phyloP scores from a whole-genome alignment of 2,113 vertebrate genomes.

The Regulus satrapa region DNA sequence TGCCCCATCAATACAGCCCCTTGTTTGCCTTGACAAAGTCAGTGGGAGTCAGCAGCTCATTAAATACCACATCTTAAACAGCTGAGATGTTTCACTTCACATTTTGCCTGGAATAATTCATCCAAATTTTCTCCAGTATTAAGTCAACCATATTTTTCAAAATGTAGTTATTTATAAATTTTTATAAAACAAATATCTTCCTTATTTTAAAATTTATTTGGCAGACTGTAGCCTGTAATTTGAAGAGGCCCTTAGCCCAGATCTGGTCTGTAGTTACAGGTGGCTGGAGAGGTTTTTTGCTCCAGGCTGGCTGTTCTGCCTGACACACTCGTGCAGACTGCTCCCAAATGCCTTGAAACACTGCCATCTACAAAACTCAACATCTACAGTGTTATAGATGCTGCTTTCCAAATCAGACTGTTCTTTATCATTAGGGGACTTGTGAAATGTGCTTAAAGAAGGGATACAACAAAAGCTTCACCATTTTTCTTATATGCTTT shows the following conservation, averaged over 20 bases:
- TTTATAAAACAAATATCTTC: not conserved
- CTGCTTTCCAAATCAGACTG: not conserved
- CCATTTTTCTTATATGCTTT: not conserved
- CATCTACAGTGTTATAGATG: not conserved
- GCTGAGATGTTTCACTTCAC: not conserved
- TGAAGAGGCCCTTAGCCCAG: not conserved
- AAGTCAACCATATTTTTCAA: not conserved
- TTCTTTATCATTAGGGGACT: not conserved
- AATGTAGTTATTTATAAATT: too few species aligned
- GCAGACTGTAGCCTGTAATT: not conserved
- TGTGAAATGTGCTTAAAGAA: not conserved
- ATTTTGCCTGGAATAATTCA: slow-evolving; percentile 21
- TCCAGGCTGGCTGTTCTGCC: not conserved
- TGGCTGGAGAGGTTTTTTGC: not conserved
- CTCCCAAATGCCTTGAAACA: not conserved
- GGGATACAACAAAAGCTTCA: not conserved
- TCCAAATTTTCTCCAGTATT: not conserved
- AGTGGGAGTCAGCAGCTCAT: slow-evolving; percentile 61
- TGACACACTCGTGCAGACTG: not conserved
- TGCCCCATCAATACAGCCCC: slow-evolving; percentile 25
- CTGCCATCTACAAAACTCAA: not conserved
- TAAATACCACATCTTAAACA: slow-evolving; percentile 17
- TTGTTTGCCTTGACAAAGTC: slow-evolving; percentile 58
- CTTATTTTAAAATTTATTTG: not conserved
- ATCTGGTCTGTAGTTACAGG: not conserved